Base-by-base conservation (phyloP, 2,113 vertebrate species). In the Oxyruncus cristatus region DNA sequence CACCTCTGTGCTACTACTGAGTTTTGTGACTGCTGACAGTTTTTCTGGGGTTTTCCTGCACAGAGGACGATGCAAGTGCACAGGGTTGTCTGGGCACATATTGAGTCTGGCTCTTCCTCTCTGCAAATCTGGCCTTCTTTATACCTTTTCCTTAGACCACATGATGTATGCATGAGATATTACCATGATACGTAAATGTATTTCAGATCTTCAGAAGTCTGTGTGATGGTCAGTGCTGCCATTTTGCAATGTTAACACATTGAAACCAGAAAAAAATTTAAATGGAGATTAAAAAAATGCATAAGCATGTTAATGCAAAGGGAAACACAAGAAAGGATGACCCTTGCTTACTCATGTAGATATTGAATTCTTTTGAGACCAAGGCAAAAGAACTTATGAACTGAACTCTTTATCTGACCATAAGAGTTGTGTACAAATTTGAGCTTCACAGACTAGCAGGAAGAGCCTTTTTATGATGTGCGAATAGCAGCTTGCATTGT, bases 71-170 rank as follows among this genome's bases (percentile, higher is more conserved):
- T 67, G 52, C 3, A 62, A 35, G 37, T 14, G 41, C 33, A 22
- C 52, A 49, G 58, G 30, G 24, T 47, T 47, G 32, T 35, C 27
- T 6, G 17, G n/a, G 10, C 28, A 63, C 8, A 3, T 26, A 19
- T 24, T n/a, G n/a, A n/a, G n/a, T n/a, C n/a, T n/a, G n/a, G n/a
- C n/a, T n/a, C 42, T 47, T 81, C 11, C 20, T 6, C 14, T 92
- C n/a, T 44, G 47, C 62, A 75, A 52, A 52, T 47, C 28, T 59
- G 16, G 16, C 30, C 17, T 9, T 53, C 11, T 9, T 53, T n/a
- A 13, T 1, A 3, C 23, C 23, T 63, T 26, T 32, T 87, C 28
- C 47, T 35, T 56, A 44, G 39, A 85, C 33, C 0, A 0, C 1
- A 12, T 17, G 20, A 14, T 18, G 8, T 32, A 4, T 23, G 11